These are phyloP conservation scores for Eolophus roseicapilla DNA, from an alignment of 2,113 vertebrate species.

Conservation along the genomic window DNA sequence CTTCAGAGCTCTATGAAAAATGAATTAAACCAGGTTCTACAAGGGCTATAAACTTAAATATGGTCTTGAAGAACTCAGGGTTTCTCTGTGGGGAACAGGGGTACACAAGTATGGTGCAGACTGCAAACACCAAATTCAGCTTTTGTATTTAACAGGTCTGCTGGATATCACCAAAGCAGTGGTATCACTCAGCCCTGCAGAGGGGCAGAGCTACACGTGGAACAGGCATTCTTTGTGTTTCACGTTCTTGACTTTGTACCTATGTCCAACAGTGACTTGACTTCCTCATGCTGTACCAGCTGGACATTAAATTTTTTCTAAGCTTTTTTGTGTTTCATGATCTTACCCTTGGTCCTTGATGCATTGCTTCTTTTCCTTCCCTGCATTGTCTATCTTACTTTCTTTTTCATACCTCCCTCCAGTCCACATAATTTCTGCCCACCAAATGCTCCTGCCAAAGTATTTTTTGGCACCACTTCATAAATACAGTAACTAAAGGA, in stretches of 20 bases:
- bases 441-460: neutral
- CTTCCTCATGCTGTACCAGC: neutral
- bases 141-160: neutral
- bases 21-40: neutral
- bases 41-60: neutral
- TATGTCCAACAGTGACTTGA: neutral
- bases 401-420: neutral
- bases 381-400: neutral
- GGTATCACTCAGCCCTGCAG: neutral
- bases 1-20: neutral
- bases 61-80: neutral
- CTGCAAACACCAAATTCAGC: neutral
- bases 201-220: fast-evolving
- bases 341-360: neutral
- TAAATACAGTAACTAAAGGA: neutral
- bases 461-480: neutral
- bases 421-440: neutral
- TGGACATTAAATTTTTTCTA: neutral
- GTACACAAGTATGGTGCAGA: neutral
- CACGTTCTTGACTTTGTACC: neutral
- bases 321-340: neutral
- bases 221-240: neutral
- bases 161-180: neutral
- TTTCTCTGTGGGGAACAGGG: neutral
- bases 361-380: neutral